Base-by-base conservation (phyloP, 2,888 invertebrate species). In the Hipparchia sbordonii region DNA sequence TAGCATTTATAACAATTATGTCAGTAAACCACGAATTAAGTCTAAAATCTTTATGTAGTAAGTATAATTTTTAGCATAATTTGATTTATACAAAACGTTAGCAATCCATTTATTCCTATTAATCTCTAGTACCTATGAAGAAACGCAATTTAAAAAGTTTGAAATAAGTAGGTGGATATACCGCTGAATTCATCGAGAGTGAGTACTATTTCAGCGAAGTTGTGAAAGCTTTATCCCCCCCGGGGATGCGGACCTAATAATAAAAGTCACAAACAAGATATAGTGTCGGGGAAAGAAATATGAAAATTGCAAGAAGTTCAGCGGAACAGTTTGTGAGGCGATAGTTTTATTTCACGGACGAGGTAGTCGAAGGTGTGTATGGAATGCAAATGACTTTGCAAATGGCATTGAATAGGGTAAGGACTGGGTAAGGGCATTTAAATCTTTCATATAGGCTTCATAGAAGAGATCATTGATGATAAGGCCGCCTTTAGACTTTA, bases 281-380 rank as follows among this genome's bases (percentile, higher is more conserved):
- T 81, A 81, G 77, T 79, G 78, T 79, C 77, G 63, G 54, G 69
- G 76, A 78, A 79, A 83, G 75, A 75, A 82, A 81, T 82, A 82
- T 81, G 80, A 82, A 82, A 81, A 83, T 82, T 79, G 81, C 78
- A 77, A 74, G 77, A 76, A 76, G 74, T 78, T 77, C 46, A 71
- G 39, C 45, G 59, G 71, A 46, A 52, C 52, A 54, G 70, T 67
- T 67, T 52, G 68, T 67, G 52, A 52, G 48, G 23, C 46, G 51
- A 57, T 75, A 73, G 75, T 69, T 73, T 72, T 75, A 73, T 73
- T 71, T 71, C 62, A 73, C 7, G 39, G 61, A 33, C 61, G 51
- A 74, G 23, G 10, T 23, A 63, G 57, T 23, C 57, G 23, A 23
- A 52, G n/a, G 3, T 59, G 52, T 67, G 54, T 39, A 48, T 7